Conservation (phyloP, 2,797 vertebrate species). For the Enteromius thamalakanensis region DNA sequence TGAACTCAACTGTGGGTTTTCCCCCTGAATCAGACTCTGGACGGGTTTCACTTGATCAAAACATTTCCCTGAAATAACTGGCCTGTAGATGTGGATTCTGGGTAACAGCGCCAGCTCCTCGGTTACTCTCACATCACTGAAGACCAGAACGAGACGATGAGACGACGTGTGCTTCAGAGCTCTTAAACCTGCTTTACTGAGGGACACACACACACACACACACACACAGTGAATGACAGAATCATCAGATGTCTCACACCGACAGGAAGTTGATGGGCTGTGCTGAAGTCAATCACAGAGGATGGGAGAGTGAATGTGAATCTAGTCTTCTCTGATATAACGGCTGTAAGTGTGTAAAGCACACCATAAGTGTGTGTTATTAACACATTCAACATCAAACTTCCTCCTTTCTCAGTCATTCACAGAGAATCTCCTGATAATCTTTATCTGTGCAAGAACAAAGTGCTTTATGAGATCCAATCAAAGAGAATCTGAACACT, state of each 20-base stretch:
- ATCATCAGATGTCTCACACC: background rate
- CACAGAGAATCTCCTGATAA: background rate
- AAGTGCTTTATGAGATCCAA: background rate
- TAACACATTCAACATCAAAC: background rate
- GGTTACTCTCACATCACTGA: background rate
- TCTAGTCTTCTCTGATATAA: constrained; percentile 26
- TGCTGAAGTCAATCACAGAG: background rate
- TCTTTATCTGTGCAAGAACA: background rate
- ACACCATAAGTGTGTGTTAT: constrained; percentile 2
- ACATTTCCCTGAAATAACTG: background rate
- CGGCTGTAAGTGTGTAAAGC: constrained; percentile 30
- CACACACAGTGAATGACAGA: background rate
- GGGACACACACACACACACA: too few relatives aligned
- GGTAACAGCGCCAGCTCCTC: background rate
- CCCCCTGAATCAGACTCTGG: background rate
- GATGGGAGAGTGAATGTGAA: constrained; percentile 12
- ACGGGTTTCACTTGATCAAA: background rate
- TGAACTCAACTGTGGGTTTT: background rate
- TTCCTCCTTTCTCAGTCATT: background rate
- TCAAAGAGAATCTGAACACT: background rate
- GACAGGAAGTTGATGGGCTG: background rate
- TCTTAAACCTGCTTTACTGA: background rate
- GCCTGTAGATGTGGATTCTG: background rate
- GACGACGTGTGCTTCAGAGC: background rate
- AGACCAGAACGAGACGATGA: background rate